Conservation (phyloP, 1,140 invertebrate species). For the Heliothis virescens region DNA sequence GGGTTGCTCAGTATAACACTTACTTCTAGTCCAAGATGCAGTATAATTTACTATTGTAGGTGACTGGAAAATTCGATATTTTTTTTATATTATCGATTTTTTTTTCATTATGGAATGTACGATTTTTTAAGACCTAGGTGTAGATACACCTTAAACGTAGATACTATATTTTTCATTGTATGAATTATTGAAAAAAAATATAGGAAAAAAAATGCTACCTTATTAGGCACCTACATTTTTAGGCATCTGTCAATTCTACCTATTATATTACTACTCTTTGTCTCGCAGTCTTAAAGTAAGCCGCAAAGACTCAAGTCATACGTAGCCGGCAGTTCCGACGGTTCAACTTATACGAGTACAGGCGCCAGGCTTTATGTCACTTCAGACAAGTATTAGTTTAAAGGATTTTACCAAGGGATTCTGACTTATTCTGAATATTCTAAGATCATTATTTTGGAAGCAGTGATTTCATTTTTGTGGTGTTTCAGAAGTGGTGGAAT, state of each 20-base stretch:
- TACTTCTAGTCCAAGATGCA: too few relatives aligned
- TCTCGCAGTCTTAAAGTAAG: conserved; percentile 23
- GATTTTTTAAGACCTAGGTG: too few relatives aligned
- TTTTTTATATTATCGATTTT: too few relatives aligned
- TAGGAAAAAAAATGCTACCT: too few relatives aligned
- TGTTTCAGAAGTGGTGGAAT: background rate
- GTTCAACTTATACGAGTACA: background rate
- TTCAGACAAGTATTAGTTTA: conserved; percentile 27
- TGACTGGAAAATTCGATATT: background rate
- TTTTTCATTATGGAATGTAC: too few relatives aligned
- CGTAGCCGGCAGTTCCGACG: conserved; percentile 35
- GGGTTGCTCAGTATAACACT: too few relatives aligned
- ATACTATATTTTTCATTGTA: too few relatives aligned
- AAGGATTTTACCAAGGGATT: conserved; percentile 16
- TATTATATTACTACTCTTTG: conserved; percentile 4
- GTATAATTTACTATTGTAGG: too few relatives aligned
- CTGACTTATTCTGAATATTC: conserved; percentile 29
- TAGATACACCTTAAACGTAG: too few relatives aligned
- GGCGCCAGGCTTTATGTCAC: conserved; percentile 31
- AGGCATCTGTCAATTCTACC: background rate
- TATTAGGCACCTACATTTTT: background rate
- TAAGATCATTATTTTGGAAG: conserved; percentile 38
- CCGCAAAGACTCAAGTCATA: conserved; percentile 42
- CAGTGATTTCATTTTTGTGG: background rate
- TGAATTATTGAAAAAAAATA: background rate